Percentiles rank a stretch among this genome's conserved stretches.
Evolutionary conservation across 37 sponge, comb jelly and placozoan species (phyloP).

Genomic region (Corticium candelabrum): DNA sequence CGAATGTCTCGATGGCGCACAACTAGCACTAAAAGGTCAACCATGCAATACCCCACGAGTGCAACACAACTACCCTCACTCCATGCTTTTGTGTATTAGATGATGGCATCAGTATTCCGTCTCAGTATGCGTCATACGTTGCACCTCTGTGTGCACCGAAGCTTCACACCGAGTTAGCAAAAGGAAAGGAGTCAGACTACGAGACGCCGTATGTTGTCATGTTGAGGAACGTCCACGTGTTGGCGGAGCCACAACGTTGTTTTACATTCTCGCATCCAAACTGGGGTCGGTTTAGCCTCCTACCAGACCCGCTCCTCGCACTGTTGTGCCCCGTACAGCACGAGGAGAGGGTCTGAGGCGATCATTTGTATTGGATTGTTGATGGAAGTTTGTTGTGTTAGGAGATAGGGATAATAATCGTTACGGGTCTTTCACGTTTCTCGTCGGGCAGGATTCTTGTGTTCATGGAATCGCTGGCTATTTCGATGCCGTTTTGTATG

Average conservation of each 20-base stretch:
- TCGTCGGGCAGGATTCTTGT: conserved; percentile 16
- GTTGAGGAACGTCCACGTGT: conserved; percentile 46
- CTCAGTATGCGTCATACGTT: conserved; percentile 81
- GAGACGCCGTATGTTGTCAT: conserved; percentile 90
- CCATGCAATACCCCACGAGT: background rate
- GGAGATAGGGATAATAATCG: conserved; percentile 81
- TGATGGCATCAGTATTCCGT: conserved; percentile 88
- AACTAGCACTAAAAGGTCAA: conserved; percentile 76
- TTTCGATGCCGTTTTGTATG: conserved; percentile 82
- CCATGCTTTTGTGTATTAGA: conserved; percentile 16
- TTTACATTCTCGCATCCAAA: conserved; percentile 96
- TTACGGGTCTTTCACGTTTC: conserved; percentile 45
- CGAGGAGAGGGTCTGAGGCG: too few species aligned
- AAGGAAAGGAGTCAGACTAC: conserved; percentile 38
- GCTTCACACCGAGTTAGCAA: conserved; percentile 55
- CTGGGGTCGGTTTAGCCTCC: conserved; percentile 14
- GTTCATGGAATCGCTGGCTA: conserved; percentile 95
- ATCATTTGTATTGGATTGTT: too few species aligned
- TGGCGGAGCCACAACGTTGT: conserved; percentile 58
- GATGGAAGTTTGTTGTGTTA: too few species aligned
- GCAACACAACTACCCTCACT: background rate
- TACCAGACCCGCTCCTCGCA: too few species aligned
- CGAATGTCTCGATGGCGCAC: conserved; percentile 98
- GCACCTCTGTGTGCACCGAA: conserved; percentile 74
- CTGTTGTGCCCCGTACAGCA: too few species aligned